Evolutionary conservation across 2,113 vertebrate species (phyloP), one percentile per base, ranked within the genome.

Genomic region (Microcebus murinus): DNA sequence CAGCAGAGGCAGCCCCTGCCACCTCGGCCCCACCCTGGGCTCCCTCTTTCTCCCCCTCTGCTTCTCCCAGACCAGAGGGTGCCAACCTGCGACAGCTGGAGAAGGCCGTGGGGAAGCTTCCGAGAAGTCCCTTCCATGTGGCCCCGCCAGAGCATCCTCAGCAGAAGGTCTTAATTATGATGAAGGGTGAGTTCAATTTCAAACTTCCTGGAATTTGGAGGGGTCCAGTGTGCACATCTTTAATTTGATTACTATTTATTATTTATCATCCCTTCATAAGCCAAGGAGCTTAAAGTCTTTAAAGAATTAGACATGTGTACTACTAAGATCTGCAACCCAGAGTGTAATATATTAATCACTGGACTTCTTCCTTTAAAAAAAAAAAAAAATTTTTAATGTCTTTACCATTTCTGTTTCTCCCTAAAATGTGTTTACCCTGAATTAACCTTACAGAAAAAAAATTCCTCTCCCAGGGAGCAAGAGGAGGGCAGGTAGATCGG

Each of bases 171-270:
- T 95, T 81, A 76, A 82, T 94, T 73, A 87, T 77, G 70, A 95
- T 65, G 59, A 92, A 77, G 70, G 74, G 45, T 45, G 82, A 97
- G 71, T 34, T 77, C 63, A 0, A 20, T 87, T 97, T 97, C 93
- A 96, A 97, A 96, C 84, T 93, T 91, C 91, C 93, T 96, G 95
- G 96, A 94, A 86, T 97, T 97, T 84, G 18, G 23, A 98, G 89
- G 13, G 1, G 55, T 25, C 25, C 50, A 8, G 68, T 21, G 29
- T 14, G 29, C 45, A 87, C 70, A 61, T 91, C 91, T 97, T 97
- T 96, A 96, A 98, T 94, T 98, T 97, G 98, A 97, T 98, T 97
- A 83, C 93, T 93, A 82, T 87, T 97, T 97, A 74, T 96, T 98
- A 94, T 96, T 97, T 98, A 89, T 95, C 89, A 97, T 87, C 77